phyloP scores from a whole-genome alignment of 2,797 vertebrate genomes.

The Brachymystax lenok region DNA sequence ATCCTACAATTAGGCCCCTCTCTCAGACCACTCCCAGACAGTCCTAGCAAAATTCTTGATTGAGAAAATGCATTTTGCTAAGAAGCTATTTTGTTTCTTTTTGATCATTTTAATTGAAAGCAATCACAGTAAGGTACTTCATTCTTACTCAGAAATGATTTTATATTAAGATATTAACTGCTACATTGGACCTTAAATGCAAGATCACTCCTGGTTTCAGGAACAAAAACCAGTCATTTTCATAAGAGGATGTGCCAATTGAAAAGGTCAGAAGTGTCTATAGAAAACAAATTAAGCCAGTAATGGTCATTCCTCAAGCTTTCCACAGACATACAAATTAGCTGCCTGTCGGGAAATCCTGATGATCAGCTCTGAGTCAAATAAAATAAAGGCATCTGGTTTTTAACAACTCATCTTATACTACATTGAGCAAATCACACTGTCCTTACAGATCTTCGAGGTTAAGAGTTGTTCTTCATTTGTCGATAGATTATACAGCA shows the following conservation, averaged over 20 bases:
- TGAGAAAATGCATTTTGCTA: too few relatives aligned
- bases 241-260: constrained; percentile 67
- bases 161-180: too few relatives aligned
- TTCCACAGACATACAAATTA: constrained; percentile 68
- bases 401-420: constrained; percentile 60
- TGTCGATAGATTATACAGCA: not conserved
- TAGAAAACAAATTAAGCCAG: constrained; percentile 72
- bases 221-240: constrained; percentile 71
- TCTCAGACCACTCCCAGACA: too few relatives aligned
- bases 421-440: constrained; percentile 27
- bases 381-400: constrained; percentile 64
- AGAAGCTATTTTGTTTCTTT: too few relatives aligned
- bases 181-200: constrained; percentile 44
- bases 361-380: constrained; percentile 67
- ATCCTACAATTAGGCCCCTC: too few relatives aligned
- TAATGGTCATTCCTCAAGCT: constrained; percentile 73
- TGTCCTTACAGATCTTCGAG: too few relatives aligned
- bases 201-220: constrained; percentile 61
- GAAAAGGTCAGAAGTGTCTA: constrained; percentile 77
- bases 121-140: too few relatives aligned
- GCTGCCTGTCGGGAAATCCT: constrained; percentile 72
- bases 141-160: too few relatives aligned
- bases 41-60: too few relatives aligned
- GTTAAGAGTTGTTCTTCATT: constrained; percentile 26
- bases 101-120: too few relatives aligned